Evolutionary conservation across 92 coral and sea anemone genomes (phyloP).

Genomic region (Nematostella vectensis): DNA sequence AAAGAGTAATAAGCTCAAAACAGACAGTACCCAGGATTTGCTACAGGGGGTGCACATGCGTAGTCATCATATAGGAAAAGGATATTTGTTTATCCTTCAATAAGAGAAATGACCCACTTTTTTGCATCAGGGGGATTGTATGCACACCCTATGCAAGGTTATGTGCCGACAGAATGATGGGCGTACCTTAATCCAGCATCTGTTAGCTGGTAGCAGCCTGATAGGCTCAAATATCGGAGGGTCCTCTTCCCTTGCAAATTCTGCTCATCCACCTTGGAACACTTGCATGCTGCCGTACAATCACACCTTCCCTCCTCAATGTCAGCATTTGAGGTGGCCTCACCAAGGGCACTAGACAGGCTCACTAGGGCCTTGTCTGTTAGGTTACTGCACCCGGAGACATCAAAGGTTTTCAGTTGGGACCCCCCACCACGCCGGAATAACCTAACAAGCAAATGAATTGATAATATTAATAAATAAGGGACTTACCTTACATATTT

Average conservation of each 20-base stretch:
- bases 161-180: too few relatives aligned
- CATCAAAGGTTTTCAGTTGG: slow-evolving; percentile 52
- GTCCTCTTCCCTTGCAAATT: slow-evolving; percentile 32
- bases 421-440: slow-evolving; percentile 79
- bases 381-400: slow-evolving; percentile 85
- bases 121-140: too few relatives aligned
- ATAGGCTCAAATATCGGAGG: slow-evolving; percentile 69
- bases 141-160: too few relatives aligned
- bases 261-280: slow-evolving; percentile 13
- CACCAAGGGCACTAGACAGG: slow-evolving; percentile 69
- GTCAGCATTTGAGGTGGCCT: slow-evolving; percentile 47
- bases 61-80: too few relatives aligned
- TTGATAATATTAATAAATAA: too few relatives aligned
- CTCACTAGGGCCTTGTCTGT: slow-evolving; percentile 83
- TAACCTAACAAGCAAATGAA: slow-evolving; percentile 30
- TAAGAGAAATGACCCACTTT: too few relatives aligned
- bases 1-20: too few relatives aligned
- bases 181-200: slow-evolving; percentile 80
- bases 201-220: slow-evolving; percentile 93
- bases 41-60: too few relatives aligned
- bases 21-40: too few relatives aligned
- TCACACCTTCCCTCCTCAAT: slow-evolving; percentile 72
- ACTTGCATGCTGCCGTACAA: slow-evolving; percentile 52
- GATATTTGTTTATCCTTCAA: too few relatives aligned
- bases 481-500: not conserved